Percentiles rank a stretch among this genome's conserved stretches.
phyloP scores from a whole-genome alignment of 2,113 vertebrate species.

The Talpa occidentalis region DNA sequence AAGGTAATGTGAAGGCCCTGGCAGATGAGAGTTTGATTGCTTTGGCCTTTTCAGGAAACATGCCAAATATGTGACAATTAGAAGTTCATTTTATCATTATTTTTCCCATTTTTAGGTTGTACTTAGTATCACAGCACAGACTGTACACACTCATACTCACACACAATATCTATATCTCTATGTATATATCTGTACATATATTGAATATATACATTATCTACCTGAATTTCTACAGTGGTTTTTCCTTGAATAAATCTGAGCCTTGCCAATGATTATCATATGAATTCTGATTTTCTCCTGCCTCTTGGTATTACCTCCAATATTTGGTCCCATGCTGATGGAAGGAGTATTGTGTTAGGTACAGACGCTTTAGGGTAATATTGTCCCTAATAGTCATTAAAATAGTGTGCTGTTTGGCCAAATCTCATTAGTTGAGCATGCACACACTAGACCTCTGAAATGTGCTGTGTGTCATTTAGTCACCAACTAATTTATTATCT shows the following conservation, averaged over 20 bases:
- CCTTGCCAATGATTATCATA: neutral
- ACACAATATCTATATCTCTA: too few species aligned
- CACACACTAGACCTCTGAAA: neutral
- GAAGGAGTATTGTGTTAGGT: neutral
- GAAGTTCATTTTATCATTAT: neutral
- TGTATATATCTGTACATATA: too few species aligned
- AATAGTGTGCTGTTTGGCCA: neutral
- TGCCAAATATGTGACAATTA: neutral
- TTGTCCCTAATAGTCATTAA: neutral
- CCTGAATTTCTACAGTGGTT: neutral
- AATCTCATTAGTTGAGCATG: neutral
- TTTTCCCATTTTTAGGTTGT: neutral
- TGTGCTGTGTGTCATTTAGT: neutral
- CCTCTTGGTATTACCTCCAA: neutral
- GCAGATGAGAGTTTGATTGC: neutral
- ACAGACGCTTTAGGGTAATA: neutral
- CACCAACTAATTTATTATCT: neutral
- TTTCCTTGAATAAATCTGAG: constrained; percentile 27
- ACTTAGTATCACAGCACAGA: neutral
- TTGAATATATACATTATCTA: neutral
- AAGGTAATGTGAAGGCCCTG: constrained; percentile 86
- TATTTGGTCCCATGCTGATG: neutral
- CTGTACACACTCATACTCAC: neutral
- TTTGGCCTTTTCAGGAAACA: neutral
- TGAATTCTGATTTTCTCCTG: neutral